These are phyloP conservation scores for Coelogynopora nodosa DNA, from an alignment of 2,888 invertebrate species.

Conservation along the genomic window DNA sequence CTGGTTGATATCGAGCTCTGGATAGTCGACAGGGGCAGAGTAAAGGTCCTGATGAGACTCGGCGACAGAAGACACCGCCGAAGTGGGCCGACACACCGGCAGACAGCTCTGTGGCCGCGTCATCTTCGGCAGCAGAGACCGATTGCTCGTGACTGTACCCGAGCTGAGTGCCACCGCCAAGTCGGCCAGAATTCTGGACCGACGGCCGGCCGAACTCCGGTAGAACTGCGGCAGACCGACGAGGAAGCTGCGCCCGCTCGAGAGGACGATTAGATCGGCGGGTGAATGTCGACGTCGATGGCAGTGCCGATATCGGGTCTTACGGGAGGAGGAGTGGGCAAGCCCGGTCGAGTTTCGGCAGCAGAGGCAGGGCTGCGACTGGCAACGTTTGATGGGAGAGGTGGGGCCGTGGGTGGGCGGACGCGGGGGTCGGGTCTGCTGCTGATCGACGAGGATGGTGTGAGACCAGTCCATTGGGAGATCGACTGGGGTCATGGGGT, in stretches of 20 bases:
- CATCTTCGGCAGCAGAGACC: neutral
- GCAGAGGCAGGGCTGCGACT: neutral
- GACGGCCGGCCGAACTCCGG: neutral
- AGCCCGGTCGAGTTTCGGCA: neutral
- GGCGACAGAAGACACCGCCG: neutral
- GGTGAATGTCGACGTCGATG: neutral
- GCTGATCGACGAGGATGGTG: neutral
- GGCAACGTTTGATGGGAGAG: neutral
- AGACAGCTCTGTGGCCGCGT: conserved; percentile 11
- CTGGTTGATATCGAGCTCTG: neutral
- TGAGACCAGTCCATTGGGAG: neutral
- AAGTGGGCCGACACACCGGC: neutral
- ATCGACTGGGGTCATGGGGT: neutral
- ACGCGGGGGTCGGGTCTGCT: neutral
- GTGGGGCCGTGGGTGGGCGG: neutral
- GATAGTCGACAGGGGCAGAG: neutral
- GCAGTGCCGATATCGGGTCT: neutral
- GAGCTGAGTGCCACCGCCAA: neutral
- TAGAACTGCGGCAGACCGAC: neutral
- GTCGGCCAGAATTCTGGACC: neutral
- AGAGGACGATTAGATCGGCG: neutral
- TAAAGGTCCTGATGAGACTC: neutral
- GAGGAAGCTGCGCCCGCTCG: neutral
- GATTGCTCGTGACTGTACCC: neutral
- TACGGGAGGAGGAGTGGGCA: neutral